A percentile compares a stretch with the other conserved stretches of the same genome.
phyloP scores from a whole-genome alignment of 2,113 vertebrate species.

The Alosa alosa region DNA sequence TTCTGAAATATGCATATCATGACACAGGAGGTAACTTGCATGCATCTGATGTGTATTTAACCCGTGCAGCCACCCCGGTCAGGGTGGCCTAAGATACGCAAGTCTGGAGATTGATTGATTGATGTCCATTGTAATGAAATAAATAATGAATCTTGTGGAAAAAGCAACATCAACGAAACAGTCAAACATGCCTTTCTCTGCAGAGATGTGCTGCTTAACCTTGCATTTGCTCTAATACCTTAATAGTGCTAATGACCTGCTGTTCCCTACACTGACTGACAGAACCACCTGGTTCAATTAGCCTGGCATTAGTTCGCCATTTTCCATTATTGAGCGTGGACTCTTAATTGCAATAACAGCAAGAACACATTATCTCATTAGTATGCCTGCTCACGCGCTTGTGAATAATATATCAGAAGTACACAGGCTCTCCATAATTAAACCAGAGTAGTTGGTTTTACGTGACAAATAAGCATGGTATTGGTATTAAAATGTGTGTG shows the following conservation, averaged over 20 bases:
- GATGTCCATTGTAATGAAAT: not conserved
- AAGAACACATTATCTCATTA: slow-evolving; percentile 64
- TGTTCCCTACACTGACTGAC: slow-evolving; percentile 35
- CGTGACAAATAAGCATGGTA: slow-evolving; percentile 50
- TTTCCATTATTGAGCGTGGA: slow-evolving; percentile 54
- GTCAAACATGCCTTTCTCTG: not conserved
- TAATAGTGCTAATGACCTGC: slow-evolving; percentile 47
- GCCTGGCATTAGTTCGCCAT: slow-evolving; percentile 51
- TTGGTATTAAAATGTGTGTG: slow-evolving; percentile 45
- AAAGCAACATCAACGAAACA: not conserved
- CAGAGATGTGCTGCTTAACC: slow-evolving; percentile 36
- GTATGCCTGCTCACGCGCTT: slow-evolving; percentile 54
- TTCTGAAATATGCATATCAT: not conserved
- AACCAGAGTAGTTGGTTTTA: slow-evolving; percentile 45
- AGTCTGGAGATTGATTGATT: not conserved
- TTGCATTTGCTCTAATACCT: slow-evolving; percentile 42
- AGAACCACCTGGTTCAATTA: slow-evolving; percentile 51
- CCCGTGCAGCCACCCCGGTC: not conserved
- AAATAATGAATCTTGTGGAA: not conserved
- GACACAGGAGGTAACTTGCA: not conserved
- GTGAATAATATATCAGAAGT: slow-evolving; percentile 53
- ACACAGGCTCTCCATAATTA: slow-evolving; percentile 56
- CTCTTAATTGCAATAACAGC: slow-evolving; percentile 62
- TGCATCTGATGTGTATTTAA: not conserved
- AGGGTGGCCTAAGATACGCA: not conserved